A percentile compares a stretch with the other conserved stretches of the same genome.
phyloP scores from a whole-genome alignment of 35 echinoderm and acorn worm genomes.

The Ptychodera flava region DNA sequence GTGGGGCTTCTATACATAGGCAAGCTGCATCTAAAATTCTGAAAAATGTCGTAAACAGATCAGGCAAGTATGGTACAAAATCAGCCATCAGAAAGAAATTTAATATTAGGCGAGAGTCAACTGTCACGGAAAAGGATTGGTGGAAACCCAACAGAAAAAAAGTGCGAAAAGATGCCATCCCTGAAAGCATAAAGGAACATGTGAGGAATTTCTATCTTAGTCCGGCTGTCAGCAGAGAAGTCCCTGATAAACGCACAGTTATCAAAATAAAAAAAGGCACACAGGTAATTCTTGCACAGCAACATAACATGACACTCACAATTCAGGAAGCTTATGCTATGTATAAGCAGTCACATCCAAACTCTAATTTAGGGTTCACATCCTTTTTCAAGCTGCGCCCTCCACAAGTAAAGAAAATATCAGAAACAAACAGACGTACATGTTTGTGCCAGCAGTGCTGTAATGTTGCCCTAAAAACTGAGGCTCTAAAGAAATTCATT shows the following conservation, averaged over 20 bases:
- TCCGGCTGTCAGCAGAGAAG: background rate
- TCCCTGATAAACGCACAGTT: background rate
- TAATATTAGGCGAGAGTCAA: background rate
- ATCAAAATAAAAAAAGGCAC: background rate
- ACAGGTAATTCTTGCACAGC: background rate
- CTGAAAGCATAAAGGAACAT: background rate
- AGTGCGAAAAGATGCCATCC: background rate
- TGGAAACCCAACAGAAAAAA: background rate
- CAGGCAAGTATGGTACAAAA: background rate
- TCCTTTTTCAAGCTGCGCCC: too few species aligned
- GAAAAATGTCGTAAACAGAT: background rate
- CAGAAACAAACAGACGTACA: background rate
- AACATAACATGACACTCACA: background rate
- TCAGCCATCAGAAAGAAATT: background rate
- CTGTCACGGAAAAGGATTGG: background rate
- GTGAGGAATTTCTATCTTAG: background rate
- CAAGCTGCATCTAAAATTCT: background rate
- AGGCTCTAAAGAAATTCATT: background rate
- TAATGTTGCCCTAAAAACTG: background rate
- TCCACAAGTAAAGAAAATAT: too few species aligned
- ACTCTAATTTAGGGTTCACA: background rate
- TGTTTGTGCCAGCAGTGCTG: background rate
- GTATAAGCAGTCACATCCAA: background rate
- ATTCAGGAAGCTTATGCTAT: background rate
- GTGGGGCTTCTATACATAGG: slow-evolving; percentile 11